These are phyloP conservation scores for Bothrops jararaca DNA, from an alignment of 2,113 vertebrate genomes.

Conservation along the genomic window DNA sequence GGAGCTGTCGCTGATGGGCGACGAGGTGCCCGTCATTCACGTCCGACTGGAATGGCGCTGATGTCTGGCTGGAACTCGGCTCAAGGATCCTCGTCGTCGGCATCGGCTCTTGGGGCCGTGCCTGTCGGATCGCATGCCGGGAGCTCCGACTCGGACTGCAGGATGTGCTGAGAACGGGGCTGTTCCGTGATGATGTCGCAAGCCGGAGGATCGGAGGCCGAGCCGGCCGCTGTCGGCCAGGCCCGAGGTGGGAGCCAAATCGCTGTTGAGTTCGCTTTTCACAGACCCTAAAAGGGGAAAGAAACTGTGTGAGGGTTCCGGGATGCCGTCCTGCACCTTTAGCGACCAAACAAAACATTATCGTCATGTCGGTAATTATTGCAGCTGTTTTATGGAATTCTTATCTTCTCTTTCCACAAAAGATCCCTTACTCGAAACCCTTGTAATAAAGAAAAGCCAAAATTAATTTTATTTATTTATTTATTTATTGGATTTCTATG, in stretches of 20 bases:
- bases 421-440: too few species aligned
- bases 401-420: background rate
- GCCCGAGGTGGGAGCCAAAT: conserved; percentile 71
- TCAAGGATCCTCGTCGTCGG: conserved; percentile 81
- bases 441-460: too few species aligned
- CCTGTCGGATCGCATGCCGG: conserved; percentile 78
- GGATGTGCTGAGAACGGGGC: conserved; percentile 87
- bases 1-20: conserved; percentile 93
- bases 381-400: too few species aligned
- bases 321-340: background rate
- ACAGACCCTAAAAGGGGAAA: conserved; percentile 70
- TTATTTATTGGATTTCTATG: too few species aligned
- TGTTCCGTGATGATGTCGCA: conserved; percentile 93
- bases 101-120: conserved; percentile 64
- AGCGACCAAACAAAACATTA: background rate
- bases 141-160: conserved; percentile 90
- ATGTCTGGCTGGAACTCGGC: conserved; percentile 88
- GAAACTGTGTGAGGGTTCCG: background rate
- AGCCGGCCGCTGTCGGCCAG: conserved; percentile 66
- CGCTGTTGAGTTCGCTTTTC: conserved; percentile 71
- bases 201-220: conserved; percentile 55
- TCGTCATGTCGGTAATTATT: background rate
- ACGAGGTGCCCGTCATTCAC: conserved; percentile 79
- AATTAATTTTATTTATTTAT: too few species aligned
- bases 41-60: conserved; percentile 79